These are phyloP conservation scores for Felis catus DNA, from an alignment of 2,113 vertebrate genomes.

Conservation along the genomic window DNA sequence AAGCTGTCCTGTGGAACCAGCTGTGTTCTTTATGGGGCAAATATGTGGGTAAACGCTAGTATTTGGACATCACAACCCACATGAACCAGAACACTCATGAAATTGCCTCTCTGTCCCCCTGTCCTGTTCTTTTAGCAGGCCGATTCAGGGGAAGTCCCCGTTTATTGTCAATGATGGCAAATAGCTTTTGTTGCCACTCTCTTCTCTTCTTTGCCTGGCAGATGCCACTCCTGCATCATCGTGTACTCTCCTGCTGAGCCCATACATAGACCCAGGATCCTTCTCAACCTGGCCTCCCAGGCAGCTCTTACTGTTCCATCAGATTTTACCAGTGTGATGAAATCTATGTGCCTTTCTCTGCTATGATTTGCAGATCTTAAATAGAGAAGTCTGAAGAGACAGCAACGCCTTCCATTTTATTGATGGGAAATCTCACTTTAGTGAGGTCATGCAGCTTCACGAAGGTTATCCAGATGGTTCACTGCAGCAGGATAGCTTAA, in stretches of 20 bases:
- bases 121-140: not conserved
- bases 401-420: not conserved
- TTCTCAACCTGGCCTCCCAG: not conserved
- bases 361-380: not conserved
- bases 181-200: not conserved
- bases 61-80: not conserved
- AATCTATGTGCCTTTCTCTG: not conserved
- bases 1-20: not conserved
- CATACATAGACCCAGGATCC: not conserved
- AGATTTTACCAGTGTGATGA: not conserved
- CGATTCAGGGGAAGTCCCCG: not conserved
- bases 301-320: not conserved
- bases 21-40: not conserved
- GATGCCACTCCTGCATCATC: not conserved
- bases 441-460: not conserved
- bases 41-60: not conserved
- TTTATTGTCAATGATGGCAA: not conserved
- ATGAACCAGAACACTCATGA: not conserved
- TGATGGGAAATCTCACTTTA: not conserved
- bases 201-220: not conserved
- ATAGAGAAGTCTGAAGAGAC: not conserved
- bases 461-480: not conserved
- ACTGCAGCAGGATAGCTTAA: not conserved
- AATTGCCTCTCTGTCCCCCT: fast-evolving
- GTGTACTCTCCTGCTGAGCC: not conserved